Conservation (phyloP, 37 sponge, comb jelly and placozoan species). For the Halichondria panicea region DNA sequence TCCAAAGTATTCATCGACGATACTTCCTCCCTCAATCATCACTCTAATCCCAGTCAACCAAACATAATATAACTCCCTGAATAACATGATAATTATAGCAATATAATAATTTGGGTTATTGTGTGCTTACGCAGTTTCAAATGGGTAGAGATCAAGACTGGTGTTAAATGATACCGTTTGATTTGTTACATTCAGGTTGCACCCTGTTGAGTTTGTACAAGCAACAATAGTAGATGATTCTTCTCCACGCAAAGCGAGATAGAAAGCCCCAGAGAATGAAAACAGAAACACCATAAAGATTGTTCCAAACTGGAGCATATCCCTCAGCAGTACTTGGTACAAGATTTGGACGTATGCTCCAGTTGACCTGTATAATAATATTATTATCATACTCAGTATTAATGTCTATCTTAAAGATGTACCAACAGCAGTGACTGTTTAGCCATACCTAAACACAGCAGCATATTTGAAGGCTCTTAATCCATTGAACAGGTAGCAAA, state of each 20-base stretch:
- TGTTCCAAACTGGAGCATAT: conserved; percentile 55
- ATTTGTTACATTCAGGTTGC: not conserved
- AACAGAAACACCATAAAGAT: conserved; percentile 54
- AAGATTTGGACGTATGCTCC: conserved; percentile 64
- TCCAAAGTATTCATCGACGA: conserved; percentile 35
- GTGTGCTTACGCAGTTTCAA: conserved; percentile 20
- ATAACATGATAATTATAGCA: no score
- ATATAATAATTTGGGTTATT: no score
- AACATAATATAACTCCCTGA: conserved; percentile 36
- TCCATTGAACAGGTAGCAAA: conserved; percentile 12
- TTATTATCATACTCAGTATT: not conserved
- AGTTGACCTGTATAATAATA: conserved; percentile 30
- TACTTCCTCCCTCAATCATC: conserved; percentile 39
- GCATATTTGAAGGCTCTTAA: conserved; percentile 24
- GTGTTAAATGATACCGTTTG: not conserved
- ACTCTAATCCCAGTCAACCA: conserved; percentile 42
- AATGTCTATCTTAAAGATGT: not conserved
- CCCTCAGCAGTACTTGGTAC: conserved; percentile 26
- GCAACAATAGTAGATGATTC: not conserved
- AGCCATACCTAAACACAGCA: conserved; percentile 17
- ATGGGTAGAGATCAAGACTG: conserved; percentile 29
- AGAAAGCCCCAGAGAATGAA: conserved; percentile 63
- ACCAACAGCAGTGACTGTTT: no score
- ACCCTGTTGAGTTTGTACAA: not conserved
- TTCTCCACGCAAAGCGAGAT: conserved; percentile 64